Evolutionary conservation across 2,113 vertebrate species (phyloP).

Genomic region (Dinomys branickii): DNA sequence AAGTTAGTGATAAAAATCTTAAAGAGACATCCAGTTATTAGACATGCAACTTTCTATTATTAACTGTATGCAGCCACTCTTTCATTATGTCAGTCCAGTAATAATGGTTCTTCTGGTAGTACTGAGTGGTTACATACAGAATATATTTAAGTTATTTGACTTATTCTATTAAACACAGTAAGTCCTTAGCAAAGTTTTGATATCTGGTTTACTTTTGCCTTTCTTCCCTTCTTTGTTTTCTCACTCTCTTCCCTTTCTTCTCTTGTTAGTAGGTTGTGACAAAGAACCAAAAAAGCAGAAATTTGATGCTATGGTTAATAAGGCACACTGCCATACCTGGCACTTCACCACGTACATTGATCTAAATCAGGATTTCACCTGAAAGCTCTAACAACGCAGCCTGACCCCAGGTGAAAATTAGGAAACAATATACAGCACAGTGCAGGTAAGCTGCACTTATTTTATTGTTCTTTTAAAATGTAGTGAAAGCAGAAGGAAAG

Average conservation of each 20-base stretch:
- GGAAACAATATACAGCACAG: background rate
- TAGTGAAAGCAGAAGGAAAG: background rate
- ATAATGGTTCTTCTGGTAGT: background rate
- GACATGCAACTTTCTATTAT: background rate
- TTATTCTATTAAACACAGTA: background rate
- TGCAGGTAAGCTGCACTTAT: background rate
- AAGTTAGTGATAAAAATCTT: background rate
- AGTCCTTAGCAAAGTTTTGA: background rate
- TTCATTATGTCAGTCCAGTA: background rate
- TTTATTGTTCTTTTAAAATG: background rate
- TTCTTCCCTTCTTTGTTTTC: background rate
- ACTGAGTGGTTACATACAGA: background rate
- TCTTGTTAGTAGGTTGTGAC: background rate
- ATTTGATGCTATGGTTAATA: background rate
- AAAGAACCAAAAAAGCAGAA: background rate
- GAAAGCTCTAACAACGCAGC: background rate
- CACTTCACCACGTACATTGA: background rate
- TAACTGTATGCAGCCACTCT: background rate
- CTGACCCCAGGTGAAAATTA: background rate
- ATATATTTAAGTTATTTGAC: background rate
- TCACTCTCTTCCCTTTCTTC: background rate
- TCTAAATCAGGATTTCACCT: background rate
- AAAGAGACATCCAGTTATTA: background rate
- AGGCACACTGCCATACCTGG: background rate
- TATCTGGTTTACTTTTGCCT: background rate